phyloP scores from a whole-genome alignment of 2,888 invertebrate genomes.

The Cryptocheilus praepositus region DNA sequence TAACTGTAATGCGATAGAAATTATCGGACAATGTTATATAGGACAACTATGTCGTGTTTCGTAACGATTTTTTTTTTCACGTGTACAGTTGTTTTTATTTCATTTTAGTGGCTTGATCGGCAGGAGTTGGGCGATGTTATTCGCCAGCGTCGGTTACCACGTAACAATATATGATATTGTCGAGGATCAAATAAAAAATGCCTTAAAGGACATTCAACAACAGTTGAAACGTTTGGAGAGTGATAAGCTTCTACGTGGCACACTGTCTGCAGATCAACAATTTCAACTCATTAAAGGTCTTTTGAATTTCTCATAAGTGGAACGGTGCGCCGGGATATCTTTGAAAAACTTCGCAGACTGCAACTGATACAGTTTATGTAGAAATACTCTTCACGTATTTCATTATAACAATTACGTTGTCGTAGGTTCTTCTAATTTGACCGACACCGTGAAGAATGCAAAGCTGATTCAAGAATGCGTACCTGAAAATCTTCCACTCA shows the following conservation, averaged over 20 bases:
- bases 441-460: constrained; percentile 84
- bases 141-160: constrained; percentile 93
- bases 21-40: too few relatives aligned
- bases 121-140: constrained; percentile 97
- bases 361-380: not conserved
- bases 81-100: constrained; percentile 17
- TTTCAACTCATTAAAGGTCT: constrained; percentile 85
- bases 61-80: too few relatives aligned
- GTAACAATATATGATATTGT: constrained; percentile 91
- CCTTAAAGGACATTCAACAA: constrained; percentile 83
- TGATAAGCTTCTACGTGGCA: constrained; percentile 85
- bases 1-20: too few relatives aligned
- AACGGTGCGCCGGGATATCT: too few relatives aligned
- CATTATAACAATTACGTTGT: too few relatives aligned
- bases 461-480: constrained; percentile 95
- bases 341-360: not conserved
- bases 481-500: constrained; percentile 91
- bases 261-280: constrained; percentile 85
- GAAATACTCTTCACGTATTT: not conserved
- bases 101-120: constrained; percentile 93
- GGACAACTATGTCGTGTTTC: too few relatives aligned
- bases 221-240: constrained; percentile 84
- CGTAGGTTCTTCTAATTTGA: constrained; percentile 81
- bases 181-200: constrained; percentile 83
- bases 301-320: not conserved